Evolutionary conservation across 2,113 vertebrate species (phyloP), one percentile per base, ranked within the genome.

Genomic region (Lasiurus borealis): DNA sequence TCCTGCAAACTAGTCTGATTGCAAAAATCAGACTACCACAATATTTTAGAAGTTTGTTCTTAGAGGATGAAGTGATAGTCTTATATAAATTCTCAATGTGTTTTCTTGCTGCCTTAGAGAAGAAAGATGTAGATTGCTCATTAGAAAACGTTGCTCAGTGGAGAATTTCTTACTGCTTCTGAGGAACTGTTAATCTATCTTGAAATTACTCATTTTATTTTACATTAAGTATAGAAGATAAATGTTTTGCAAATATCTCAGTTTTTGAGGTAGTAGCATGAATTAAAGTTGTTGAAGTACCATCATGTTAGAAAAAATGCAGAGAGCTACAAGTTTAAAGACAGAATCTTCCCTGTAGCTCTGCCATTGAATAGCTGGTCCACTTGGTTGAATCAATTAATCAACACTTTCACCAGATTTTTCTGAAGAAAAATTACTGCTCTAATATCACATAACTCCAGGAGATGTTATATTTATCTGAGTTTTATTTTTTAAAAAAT

Each of bases 191-290:
- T 72, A 77, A 54, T 90, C 14, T 85, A n/a, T 36, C 9, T 91
- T 12, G 90, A 85, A 85, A 78, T 78, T 90, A 27, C 11, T 54
- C 19, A 52, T 92, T 88, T 88, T 69, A 31, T 71, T 90, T 95
- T 90, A 52, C 3, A 72, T 36, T 86, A 4, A 77, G 3, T 72
- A 34, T 50, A 91, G 6, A 62, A 95, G 57, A 57, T 52, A 90
- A 71, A 71, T 78, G 81, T 31, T 62, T 64, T 34, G 21, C 18
- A 86, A 88, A 52, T 86, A 59, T 25, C 21, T 85, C n/a, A 84
- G 1, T 6, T 2, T 66, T 69, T 46, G 89, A 66, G 82, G 5
- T 3, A 80, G 27, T 71, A 23, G 31, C 78, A 72, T 78, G 10
- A 94, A 86, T 52, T 52, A 95, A 92, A 84, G 29, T 19, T 86